A percentile compares a stretch with the other conserved stretches of the same genome.
Conservation (phyloP, 2,888 invertebrate species). For the Artemia sinica region DNA sequence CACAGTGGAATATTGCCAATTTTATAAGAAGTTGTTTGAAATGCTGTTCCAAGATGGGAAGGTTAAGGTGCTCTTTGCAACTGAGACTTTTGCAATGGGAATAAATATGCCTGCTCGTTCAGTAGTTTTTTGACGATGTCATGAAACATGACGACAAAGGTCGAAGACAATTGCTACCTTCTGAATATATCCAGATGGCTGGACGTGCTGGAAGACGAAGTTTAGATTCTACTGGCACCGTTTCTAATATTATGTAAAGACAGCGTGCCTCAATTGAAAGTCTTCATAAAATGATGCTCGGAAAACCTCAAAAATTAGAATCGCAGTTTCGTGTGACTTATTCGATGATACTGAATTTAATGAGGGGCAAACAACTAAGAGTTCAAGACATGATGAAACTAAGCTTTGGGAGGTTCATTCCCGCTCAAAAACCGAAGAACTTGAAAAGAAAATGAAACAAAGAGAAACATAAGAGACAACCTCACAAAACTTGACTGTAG, state of each 20-base stretch:
- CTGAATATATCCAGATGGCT: slow-evolving; percentile 97
- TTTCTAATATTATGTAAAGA: slow-evolving; percentile 74
- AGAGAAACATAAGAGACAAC: too few relatives aligned
- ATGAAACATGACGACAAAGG: slow-evolving; percentile 75
- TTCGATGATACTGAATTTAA: slow-evolving; percentile 71
- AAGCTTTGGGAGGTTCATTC: slow-evolving; percentile 35
- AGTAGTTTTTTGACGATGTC: slow-evolving; percentile 86
- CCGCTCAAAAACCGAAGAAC: too few relatives aligned
- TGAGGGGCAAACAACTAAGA: slow-evolving; percentile 28
- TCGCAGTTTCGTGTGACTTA: slow-evolving; percentile 94
- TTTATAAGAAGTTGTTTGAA: too few relatives aligned
- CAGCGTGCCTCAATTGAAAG: slow-evolving; percentile 51
- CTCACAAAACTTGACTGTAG: too few relatives aligned
- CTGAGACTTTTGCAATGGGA: too few relatives aligned
- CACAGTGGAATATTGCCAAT: too few relatives aligned
- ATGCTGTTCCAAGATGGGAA: too few relatives aligned
- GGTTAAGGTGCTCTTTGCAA: too few relatives aligned
- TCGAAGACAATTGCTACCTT: slow-evolving; percentile 58
- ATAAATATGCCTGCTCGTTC: too few relatives aligned
- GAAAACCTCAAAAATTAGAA: slow-evolving; percentile 45
- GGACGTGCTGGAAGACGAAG: slow-evolving; percentile 89
- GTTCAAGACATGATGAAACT: slow-evolving; percentile 40
- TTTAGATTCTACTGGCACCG: slow-evolving; percentile 80
- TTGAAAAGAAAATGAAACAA: too few relatives aligned
- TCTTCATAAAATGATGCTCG: slow-evolving; percentile 66